Percentiles rank a stretch among this genome's conserved stretches.
phyloP scores from a whole-genome alignment of 2,888 invertebrate species.

The Pteria penguin region DNA sequence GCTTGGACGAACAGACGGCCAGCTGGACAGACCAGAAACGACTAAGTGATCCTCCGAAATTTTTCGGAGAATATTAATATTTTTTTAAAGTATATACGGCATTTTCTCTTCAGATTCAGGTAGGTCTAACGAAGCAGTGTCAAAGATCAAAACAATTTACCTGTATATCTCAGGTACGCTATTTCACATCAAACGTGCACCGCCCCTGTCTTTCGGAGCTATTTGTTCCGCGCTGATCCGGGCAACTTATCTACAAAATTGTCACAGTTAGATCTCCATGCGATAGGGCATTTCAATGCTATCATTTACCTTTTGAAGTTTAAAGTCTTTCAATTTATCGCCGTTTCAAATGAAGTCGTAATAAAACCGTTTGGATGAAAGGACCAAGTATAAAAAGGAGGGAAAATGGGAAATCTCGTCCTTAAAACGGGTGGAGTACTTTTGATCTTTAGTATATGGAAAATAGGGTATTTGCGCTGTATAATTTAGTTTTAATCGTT shows the following conservation, averaged over 20 bases:
- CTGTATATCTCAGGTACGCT: not conserved
- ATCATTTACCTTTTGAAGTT: not conserved
- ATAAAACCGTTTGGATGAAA: not conserved
- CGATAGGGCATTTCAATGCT: not conserved
- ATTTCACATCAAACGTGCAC: not conserved
- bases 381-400: not conserved
- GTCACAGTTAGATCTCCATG: not conserved
- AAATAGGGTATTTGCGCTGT: too few relatives aligned
- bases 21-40: too few relatives aligned
- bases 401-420: not conserved
- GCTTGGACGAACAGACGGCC: too few relatives aligned
- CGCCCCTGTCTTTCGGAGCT: not conserved
- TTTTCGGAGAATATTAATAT: too few relatives aligned
- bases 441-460: too few relatives aligned
- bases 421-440: not conserved
- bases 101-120: not conserved
- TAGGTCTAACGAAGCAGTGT: not conserved
- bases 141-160: not conserved
- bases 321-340: not conserved
- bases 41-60: too few relatives aligned
- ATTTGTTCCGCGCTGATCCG: not conserved
- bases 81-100: not conserved
- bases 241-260: not conserved
- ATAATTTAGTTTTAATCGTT: too few relatives aligned
- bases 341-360: not conserved